These are phyloP conservation scores for Taurulus bubalis DNA, from an alignment of 2,113 vertebrate species.

Conservation along the genomic window DNA sequence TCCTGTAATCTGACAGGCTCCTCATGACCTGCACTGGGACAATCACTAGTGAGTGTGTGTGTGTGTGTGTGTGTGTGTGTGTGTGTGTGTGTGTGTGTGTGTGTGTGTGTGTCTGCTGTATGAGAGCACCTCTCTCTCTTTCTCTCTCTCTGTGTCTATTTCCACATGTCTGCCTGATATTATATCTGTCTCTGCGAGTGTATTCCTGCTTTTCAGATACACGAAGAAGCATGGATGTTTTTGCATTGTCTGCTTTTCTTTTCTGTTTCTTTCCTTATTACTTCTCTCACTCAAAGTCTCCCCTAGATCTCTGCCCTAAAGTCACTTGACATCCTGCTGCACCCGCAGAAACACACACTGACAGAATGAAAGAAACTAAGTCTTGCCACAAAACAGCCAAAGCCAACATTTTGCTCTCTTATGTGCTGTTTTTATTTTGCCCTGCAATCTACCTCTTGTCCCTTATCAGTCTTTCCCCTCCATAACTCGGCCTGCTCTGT, in stretches of 20 bases:
- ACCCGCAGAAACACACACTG: conserved; percentile 56
- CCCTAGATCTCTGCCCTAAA: conserved; percentile 53
- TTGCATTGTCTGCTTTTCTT: conserved; percentile 29
- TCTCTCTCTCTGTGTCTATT: conserved; percentile 32
- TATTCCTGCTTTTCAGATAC: conserved; percentile 41
- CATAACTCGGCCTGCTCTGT: conserved; percentile 7
- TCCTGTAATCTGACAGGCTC: conserved; percentile 83
- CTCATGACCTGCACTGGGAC: conserved; percentile 72
- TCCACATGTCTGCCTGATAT: conserved; percentile 31
- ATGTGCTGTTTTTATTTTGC: conserved; percentile 43
- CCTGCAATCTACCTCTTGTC: conserved; percentile 22
- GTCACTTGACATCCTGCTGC: conserved; percentile 69
- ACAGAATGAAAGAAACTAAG: conserved; percentile 55
- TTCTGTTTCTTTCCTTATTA: conserved; percentile 30
- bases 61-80: conserved; percentile 43
- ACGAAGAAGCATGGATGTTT: conserved; percentile 22
- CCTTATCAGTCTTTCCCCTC: conserved; percentile 34
- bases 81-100: conserved; percentile 38
- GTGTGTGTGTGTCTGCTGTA: conserved; percentile 33
- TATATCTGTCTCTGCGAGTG: conserved; percentile 33
- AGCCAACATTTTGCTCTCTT: conserved; percentile 55
- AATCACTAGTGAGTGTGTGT: conserved; percentile 61
- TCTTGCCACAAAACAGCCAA: conserved; percentile 43
- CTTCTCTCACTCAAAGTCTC: conserved; percentile 49
- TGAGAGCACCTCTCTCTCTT: conserved; percentile 17